Percentiles rank a stretch among this genome's conserved stretches.
Evolutionary conservation across 1,140 invertebrate genomes (phyloP).

Genomic region (Cotesia glomerata): DNA sequence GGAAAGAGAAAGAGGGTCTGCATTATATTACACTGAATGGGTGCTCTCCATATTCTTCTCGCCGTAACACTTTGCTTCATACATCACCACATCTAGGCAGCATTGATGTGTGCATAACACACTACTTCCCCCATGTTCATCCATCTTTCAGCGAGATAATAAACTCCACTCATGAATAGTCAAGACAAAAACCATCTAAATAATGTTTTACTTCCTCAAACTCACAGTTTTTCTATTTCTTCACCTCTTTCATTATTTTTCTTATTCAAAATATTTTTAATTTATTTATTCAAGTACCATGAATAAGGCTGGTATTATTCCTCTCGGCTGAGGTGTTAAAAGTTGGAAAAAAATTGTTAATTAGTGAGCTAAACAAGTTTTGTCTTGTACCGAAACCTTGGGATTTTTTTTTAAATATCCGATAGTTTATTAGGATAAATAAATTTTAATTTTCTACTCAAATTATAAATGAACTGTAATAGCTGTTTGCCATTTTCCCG

Average conservation of each 20-base stretch:
- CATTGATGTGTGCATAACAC: conserved; percentile 1
- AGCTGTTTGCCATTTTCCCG: no score
- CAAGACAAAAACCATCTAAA: neutral
- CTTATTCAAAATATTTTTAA: no score
- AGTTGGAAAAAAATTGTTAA: no score
- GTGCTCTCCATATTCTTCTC: neutral
- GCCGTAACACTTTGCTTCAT: neutral
- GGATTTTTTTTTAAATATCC: no score
- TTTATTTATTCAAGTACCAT: no score
- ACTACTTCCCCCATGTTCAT: neutral
- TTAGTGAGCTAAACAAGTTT: no score
- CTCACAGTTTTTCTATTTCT: neutral
- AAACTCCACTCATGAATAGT: conserved; percentile 13
- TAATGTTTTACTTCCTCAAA: neutral
- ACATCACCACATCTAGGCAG: neutral
- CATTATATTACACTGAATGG: conserved; percentile 22
- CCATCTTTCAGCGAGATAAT: conserved; percentile 6
- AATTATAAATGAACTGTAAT: no score
- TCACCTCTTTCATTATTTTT: neutral
- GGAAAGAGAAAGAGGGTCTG: conserved; percentile 1
- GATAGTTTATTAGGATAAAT: no score
- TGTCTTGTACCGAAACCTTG: no score
- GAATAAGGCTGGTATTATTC: no score
- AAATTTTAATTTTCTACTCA: no score
- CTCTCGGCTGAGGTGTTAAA: no score